phyloP scores from a whole-genome alignment of 2,797 vertebrate species.

The Cyclopterus lumpus region DNA sequence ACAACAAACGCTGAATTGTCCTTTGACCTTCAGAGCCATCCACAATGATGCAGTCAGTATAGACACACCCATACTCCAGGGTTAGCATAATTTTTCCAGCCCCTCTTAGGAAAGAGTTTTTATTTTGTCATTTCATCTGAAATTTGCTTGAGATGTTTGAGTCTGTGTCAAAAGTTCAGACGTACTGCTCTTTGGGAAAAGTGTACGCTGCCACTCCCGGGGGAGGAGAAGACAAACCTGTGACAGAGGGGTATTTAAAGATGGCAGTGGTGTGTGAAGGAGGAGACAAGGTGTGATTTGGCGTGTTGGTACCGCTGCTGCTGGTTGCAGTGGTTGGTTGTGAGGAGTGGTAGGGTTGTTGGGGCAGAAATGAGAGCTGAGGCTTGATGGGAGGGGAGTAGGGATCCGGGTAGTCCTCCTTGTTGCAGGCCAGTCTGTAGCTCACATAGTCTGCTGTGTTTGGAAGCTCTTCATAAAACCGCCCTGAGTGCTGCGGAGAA shows the following conservation, averaged over 20 bases:
- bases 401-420: slow-evolving; percentile 86
- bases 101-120: slow-evolving; percentile 14
- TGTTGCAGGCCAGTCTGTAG: slow-evolving; percentile 85
- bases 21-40: slow-evolving; percentile 29
- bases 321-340: slow-evolving; percentile 47
- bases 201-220: slow-evolving; percentile 81
- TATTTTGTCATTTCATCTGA: background rate
- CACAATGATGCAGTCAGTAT: slow-evolving; percentile 9
- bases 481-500: slow-evolving; percentile 83
- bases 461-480: slow-evolving; percentile 86
- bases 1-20: slow-evolving; percentile 42
- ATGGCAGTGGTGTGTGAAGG: slow-evolving; percentile 76
- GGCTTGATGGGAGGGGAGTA: slow-evolving; percentile 85
- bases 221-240: slow-evolving; percentile 74
- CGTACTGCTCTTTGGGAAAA: slow-evolving; percentile 90
- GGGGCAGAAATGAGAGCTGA: slow-evolving; percentile 85
- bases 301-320: slow-evolving; percentile 64
- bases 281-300: slow-evolving; percentile 84
- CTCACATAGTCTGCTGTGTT: slow-evolving; percentile 90
- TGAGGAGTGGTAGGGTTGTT: slow-evolving; percentile 82
- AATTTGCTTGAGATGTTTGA: slow-evolving; percentile 9
- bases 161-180: slow-evolving; percentile 69
- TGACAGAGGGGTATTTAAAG: slow-evolving; percentile 77
- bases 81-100: slow-evolving; percentile 11
- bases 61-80: slow-evolving; percentile 23